A percentile compares a stretch with the other conserved stretches of the same genome.
These are phyloP conservation scores for Prenolepis imparis DNA, from an alignment of 2,888 invertebrate species.

Conservation along the genomic window DNA sequence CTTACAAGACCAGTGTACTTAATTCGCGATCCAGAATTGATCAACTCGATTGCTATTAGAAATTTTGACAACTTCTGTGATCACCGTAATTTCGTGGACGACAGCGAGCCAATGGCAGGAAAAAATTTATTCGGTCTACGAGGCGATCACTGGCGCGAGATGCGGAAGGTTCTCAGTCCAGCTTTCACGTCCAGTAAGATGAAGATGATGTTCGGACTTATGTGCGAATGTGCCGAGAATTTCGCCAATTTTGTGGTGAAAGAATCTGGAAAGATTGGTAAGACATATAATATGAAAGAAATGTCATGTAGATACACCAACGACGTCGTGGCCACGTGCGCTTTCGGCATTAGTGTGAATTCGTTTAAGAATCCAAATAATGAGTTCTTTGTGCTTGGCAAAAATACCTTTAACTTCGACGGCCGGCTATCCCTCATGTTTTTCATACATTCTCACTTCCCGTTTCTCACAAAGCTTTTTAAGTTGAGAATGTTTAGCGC, in stretches of 20 bases:
- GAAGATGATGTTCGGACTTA: slow-evolving; percentile 86
- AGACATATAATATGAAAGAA: slow-evolving; percentile 79
- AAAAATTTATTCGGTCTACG: slow-evolving; percentile 65
- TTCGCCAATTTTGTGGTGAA: slow-evolving; percentile 69
- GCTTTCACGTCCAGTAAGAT: slow-evolving; percentile 88
- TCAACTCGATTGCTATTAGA: slow-evolving; percentile 71
- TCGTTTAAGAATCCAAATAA: slow-evolving; percentile 77
- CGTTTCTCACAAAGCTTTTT: background rate
- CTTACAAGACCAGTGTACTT: slow-evolving; percentile 69
- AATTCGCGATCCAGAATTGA: slow-evolving; percentile 75
- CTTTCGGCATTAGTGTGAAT: slow-evolving; percentile 78
- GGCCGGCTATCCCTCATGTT: background rate
- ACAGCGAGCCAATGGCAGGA: slow-evolving; percentile 69
- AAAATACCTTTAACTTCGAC: slow-evolving; percentile 15
- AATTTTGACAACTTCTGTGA: slow-evolving; percentile 73
- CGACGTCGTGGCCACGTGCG: slow-evolving; percentile 77
- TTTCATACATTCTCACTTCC: background rate
- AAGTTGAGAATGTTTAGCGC: background rate
- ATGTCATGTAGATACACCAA: slow-evolving; percentile 70
- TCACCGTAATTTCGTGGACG: slow-evolving; percentile 46
- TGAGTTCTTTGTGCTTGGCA: slow-evolving; percentile 39
- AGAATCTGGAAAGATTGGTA: slow-evolving; percentile 41
- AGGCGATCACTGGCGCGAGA: slow-evolving; percentile 86
- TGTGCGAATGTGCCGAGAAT: slow-evolving; percentile 77
- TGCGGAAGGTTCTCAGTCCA: slow-evolving; percentile 87